Base-by-base conservation (phyloP, 2,797 vertebrate species). In the Picus viridis region DNA sequence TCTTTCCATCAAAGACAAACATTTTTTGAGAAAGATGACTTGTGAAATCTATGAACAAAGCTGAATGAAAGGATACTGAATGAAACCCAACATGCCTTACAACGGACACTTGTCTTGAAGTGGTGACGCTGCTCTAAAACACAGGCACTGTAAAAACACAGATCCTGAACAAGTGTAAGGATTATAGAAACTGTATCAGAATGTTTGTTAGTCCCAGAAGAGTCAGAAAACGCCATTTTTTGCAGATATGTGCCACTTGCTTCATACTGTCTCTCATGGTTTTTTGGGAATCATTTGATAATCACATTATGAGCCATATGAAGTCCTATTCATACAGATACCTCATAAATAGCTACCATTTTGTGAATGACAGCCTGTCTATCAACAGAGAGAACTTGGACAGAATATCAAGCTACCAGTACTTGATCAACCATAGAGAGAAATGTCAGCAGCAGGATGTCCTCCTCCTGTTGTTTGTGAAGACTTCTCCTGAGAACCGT, bases 241-340 rank as follows among this genome's bases (percentile, higher is more conserved):
- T 99, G 83, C 98, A 98, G 58, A 82, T 99, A 71, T 91, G 98
- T 96, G 98, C 97, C 49, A 98, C 97, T 32, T 98, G 98, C 94
- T 98, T 99, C 86, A 58, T 98, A 71, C 70, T 99, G 70, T 98
- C 97, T 43, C 86, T 99, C 85, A 98, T 98, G 98, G 79, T 98
- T 69, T 98, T 97, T 95, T 99, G 98, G 98, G 98, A 94, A 71
- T 96, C 98, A 0, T 95, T 99, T 59, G 98, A 99, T 91, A 97
- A 98, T 93, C 95, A 96, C 10, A 81, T 99, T 10, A 93, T 99
- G 88, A 98, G 98, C 93, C 98, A 99, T 77, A 89, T 99, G 96
- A 99, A 98, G 89, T 99, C 99, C 32, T 99, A 98, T 94, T 98
- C 98, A 0, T 99, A 99, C 94, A 98, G 99, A 96, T 99, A 99